phyloP scores from a whole-genome alignment of 2,113 vertebrate species.

The Myiopsitta monachus region DNA sequence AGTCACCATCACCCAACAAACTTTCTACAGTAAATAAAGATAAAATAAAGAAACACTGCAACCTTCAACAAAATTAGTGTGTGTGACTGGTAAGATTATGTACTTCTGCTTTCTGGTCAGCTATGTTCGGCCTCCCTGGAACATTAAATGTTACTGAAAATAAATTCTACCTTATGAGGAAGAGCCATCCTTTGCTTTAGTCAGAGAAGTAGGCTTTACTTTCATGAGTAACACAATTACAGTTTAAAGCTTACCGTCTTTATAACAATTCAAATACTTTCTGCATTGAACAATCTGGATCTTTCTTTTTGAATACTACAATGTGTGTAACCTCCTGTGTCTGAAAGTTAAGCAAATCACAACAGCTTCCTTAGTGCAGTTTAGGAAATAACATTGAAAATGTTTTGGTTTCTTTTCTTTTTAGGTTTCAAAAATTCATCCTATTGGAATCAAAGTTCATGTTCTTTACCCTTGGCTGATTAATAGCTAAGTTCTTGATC shows the following conservation, averaged over 20 bases:
- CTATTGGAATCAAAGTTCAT: neutral
- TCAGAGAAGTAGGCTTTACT: neutral
- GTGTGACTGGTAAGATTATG: constrained; percentile 65
- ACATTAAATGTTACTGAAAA: constrained; percentile 41
- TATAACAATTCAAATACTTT: neutral
- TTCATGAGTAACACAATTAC: neutral
- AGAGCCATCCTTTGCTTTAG: neutral
- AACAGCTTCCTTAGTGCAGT: neutral
- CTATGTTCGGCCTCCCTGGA: constrained; percentile 50
- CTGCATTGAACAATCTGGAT: neutral
- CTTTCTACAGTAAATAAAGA: constrained; percentile 80
- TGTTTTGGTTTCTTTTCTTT: neutral
- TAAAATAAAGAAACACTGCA: constrained; percentile 76
- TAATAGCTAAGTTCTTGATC: neutral
- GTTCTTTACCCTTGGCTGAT: neutral
- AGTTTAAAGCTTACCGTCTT: neutral
- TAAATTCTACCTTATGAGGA: constrained; percentile 55
- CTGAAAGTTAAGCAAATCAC: neutral
- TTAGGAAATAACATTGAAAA: neutral
- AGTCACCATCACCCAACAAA: constrained; percentile 77
- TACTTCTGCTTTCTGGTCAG: constrained; percentile 70
- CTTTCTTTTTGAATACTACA: neutral
- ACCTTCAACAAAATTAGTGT: constrained; percentile 73
- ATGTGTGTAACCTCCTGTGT: neutral
- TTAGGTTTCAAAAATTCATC: neutral